Evolutionary conservation across 2,888 invertebrate genomes (phyloP).

Genomic region (Ectobius pallidus): DNA sequence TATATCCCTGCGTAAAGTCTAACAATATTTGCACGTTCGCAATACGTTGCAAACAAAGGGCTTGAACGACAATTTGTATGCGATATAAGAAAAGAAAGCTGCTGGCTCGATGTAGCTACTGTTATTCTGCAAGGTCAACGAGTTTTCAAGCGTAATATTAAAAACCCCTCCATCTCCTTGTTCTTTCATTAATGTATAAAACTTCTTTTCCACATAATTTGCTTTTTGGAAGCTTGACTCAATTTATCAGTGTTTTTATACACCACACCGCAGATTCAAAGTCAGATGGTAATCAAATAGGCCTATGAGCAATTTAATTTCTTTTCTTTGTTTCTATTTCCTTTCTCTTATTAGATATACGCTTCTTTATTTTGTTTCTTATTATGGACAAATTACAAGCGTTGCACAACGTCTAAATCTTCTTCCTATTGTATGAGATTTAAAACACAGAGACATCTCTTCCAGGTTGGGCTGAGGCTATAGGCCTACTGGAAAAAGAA

Average conservation of each 20-base stretch:
- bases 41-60: not conserved
- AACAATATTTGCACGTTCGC: not conserved
- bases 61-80: not conserved
- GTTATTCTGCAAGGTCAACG: not conserved
- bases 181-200: not conserved
- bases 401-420: too few relatives aligned
- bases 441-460: too few relatives aligned
- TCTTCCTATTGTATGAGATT: too few relatives aligned
- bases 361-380: not conserved
- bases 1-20: not conserved
- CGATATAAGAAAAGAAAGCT: not conserved
- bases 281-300: not conserved
- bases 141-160: constrained; percentile 1
- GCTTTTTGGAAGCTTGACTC: not conserved
- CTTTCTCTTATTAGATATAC: not conserved
- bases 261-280: not conserved
- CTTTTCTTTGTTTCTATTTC: not conserved
- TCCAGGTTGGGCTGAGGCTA: too few relatives aligned
- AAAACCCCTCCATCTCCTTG: not conserved
- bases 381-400: too few relatives aligned
- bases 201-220: not conserved
- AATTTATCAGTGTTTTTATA: not conserved
- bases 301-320: not conserved
- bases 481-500: too few relatives aligned
- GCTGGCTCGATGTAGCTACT: not conserved